Evolutionary conservation across 2,797 vertebrate species (phyloP).

Genomic region (Erpetoichthys calabaricus): DNA sequence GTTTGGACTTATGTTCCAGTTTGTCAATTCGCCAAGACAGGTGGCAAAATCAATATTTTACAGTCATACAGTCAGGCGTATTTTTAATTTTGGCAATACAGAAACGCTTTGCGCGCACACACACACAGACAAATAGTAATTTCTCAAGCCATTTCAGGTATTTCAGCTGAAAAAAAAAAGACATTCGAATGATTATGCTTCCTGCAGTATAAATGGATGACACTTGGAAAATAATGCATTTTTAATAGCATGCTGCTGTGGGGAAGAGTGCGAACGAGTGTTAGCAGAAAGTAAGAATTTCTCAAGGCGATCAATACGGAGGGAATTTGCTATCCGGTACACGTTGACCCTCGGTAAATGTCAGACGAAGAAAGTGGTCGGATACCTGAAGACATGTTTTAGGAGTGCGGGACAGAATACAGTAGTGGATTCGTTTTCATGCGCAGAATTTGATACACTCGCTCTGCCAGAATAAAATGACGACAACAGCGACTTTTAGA

Average conservation of each 20-base stretch:
- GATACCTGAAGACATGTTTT: slow-evolving; percentile 8
- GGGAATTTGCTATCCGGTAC: slow-evolving; percentile 19
- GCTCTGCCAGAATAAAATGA: background rate
- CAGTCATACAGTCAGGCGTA: too few relatives aligned
- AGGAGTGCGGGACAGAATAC: slow-evolving; percentile 1
- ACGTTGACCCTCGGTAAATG: slow-evolving; percentile 16
- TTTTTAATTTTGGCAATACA: too few relatives aligned
- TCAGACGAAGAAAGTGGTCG: slow-evolving; percentile 9
- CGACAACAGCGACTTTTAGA: too few relatives aligned
- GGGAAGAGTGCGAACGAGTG: slow-evolving; percentile 13
- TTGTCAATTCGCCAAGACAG: too few relatives aligned
- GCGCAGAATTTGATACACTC: background rate
- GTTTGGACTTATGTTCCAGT: too few relatives aligned
- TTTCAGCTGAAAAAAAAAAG: background rate
- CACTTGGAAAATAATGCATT: slow-evolving; percentile 17
- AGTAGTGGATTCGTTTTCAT: slow-evolving; percentile 7
- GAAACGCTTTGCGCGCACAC: too few relatives aligned
- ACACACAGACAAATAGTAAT: too few relatives aligned
- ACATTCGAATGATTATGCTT: slow-evolving; percentile 13
- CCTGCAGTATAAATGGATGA: slow-evolving; percentile 15
- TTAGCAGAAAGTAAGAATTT: slow-evolving; percentile 14
- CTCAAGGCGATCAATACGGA: slow-evolving; percentile 16
- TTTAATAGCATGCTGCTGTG: slow-evolving; percentile 14
- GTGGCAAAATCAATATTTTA: too few relatives aligned
- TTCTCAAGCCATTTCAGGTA: too few relatives aligned